phyloP scores from a whole-genome alignment of 2,888 invertebrate species.

The Spisula subtruncata region DNA sequence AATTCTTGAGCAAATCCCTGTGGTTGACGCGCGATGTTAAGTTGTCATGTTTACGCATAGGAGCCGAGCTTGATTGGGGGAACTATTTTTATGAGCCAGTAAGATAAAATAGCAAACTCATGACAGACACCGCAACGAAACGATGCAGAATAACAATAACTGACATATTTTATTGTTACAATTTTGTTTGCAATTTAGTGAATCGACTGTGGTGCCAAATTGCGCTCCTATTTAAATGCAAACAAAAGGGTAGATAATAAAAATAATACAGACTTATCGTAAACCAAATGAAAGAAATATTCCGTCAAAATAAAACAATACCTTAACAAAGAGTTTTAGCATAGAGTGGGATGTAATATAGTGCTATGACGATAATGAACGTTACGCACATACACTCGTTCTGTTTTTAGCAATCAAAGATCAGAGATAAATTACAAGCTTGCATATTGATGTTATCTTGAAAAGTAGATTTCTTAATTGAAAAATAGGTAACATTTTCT shows the following conservation, averaged over 20 bases:
- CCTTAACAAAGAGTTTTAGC: background rate
- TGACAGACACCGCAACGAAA: conserved; percentile 11
- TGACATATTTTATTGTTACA: conserved; percentile 18
- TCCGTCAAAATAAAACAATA: conserved; percentile 3
- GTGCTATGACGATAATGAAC: background rate
- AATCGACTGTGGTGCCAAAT: conserved; percentile 4
- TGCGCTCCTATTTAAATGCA: conserved; percentile 14
- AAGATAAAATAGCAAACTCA: conserved; percentile 7
- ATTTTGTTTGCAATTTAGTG: conserved; percentile 25
- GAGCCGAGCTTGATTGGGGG: background rate
- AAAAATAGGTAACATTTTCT: background rate
- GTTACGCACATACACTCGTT: background rate
- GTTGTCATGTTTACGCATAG: background rate
- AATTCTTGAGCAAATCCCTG: conserved; percentile 10
- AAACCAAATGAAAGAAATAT: conserved; percentile 19
- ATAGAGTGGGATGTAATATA: background rate
- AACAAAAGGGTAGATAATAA: conserved; percentile 23
- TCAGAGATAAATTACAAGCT: background rate
- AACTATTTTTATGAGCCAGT: background rate
- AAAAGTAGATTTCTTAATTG: background rate
- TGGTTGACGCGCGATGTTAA: background rate
- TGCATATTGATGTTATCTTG: background rate
- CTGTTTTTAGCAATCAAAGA: background rate
- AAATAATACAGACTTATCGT: background rate
- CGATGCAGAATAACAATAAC: background rate